These are phyloP conservation scores for Trinorchestia longiramus DNA, from an alignment of 1,140 invertebrate genomes.

Conservation along the genomic window DNA sequence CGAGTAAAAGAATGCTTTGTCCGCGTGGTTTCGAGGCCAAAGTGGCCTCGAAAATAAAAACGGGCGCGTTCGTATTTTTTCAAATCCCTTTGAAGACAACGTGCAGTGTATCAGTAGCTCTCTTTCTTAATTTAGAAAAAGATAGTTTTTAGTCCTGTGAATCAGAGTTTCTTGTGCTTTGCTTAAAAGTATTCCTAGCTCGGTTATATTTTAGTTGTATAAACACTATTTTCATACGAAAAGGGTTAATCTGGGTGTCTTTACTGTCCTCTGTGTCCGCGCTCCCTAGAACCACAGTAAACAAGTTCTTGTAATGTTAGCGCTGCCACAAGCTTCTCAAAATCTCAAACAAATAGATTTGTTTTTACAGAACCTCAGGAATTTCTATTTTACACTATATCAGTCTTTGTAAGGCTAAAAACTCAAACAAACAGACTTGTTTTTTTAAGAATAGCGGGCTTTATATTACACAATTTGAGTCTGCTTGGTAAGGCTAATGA, in stretches of 20 bases:
- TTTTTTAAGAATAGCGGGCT: too few relatives aligned
- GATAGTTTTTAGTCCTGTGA: background rate
- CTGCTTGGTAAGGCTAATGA: background rate
- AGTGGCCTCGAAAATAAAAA: background rate
- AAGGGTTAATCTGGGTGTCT: background rate
- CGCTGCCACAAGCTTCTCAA: background rate
- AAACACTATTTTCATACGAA: too few relatives aligned
- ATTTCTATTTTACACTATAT: background rate
- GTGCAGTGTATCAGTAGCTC: background rate
- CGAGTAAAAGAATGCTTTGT: background rate
- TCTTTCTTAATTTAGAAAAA: background rate
- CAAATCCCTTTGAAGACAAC: background rate
- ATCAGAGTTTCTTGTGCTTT: background rate
- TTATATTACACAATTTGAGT: background rate
- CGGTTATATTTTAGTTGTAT: background rate
- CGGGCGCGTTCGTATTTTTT: background rate
- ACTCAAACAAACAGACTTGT: too few relatives aligned
- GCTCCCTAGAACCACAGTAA: background rate
- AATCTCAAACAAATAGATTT: background rate
- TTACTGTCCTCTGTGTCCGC: too few relatives aligned
- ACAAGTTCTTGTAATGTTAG: background rate
- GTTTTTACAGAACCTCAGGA: background rate
- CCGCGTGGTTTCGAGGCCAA: too few relatives aligned
- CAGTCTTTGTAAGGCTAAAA: too few relatives aligned
- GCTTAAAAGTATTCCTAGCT: background rate